phyloP scores from a whole-genome alignment of 2,797 vertebrate genomes.

The Psittacula derbiana region DNA sequence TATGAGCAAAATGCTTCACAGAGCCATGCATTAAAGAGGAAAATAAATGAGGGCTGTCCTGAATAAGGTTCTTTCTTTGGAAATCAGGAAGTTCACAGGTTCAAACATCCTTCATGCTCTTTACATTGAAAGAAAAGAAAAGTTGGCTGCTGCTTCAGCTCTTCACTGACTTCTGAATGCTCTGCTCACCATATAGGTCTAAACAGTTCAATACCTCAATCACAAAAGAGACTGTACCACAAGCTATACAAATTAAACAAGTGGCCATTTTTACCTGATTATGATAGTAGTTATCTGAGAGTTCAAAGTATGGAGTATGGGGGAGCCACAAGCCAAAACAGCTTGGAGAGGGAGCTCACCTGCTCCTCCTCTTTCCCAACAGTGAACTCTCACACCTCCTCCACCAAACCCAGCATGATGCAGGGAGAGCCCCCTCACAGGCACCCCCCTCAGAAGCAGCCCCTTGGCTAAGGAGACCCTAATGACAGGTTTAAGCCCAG shows the following conservation, averaged over 20 bases:
- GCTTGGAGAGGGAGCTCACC: background rate
- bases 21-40: background rate
- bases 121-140: background rate
- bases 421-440: background rate
- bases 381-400: background rate
- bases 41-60: background rate
- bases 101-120: background rate
- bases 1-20: background rate
- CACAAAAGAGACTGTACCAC: background rate
- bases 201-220: background rate
- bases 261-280: background rate
- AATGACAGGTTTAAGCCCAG: background rate
- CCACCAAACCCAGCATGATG: accelerated
- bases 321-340: background rate
- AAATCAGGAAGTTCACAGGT: background rate
- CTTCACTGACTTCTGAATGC: background rate
- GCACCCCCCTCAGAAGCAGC: background rate
- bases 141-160: background rate
- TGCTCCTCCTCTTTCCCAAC: background rate
- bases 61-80: background rate
- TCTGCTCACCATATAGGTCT: background rate
- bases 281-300: background rate
- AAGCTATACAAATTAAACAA: background rate
- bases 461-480: background rate
- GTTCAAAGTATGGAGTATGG: accelerated